These are phyloP conservation scores for Brachynemurus nebulosus DNA, from an alignment of 2,888 invertebrate genomes.

Conservation along the genomic window DNA sequence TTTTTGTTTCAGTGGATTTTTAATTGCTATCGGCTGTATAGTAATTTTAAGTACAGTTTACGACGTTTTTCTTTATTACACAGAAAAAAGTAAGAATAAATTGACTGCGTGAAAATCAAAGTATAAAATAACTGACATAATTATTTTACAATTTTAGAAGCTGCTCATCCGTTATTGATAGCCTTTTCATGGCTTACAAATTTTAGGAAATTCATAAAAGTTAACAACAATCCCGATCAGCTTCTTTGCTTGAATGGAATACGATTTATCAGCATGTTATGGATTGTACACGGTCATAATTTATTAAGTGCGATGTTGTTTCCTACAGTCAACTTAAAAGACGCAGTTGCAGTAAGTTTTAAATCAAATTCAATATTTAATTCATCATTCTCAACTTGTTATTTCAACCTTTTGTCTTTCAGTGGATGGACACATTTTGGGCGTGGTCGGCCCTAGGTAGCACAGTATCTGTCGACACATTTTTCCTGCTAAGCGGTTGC, in stretches of 20 bases:
- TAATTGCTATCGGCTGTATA: not conserved
- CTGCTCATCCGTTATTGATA: slow-evolving; percentile 15
- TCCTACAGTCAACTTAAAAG: no score
- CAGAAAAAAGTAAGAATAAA: slow-evolving; percentile 12
- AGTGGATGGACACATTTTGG: no score
- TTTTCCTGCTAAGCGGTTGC: slow-evolving; percentile 46
- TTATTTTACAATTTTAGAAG: slow-evolving; percentile 17
- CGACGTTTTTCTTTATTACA: slow-evolving; percentile 14
- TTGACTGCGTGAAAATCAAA: no score
- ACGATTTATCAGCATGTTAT: slow-evolving; percentile 33
- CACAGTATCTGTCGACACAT: slow-evolving; percentile 45
- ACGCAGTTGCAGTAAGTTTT: no score
- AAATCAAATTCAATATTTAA: no score
- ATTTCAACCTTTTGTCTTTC: no score
- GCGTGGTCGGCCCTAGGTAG: slow-evolving; percentile 27
- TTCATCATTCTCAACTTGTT: no score
- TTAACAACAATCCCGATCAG: slow-evolving; percentile 27
- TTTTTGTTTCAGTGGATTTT: slow-evolving; percentile 4
- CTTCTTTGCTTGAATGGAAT: slow-evolving; percentile 34
- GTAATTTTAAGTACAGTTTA: slow-evolving; percentile 16
- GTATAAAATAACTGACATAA: no score
- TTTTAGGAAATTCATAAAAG: slow-evolving; percentile 29
- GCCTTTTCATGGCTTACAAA: slow-evolving; percentile 33
- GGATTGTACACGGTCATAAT: slow-evolving; percentile 34
- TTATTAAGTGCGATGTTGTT: no score